These are phyloP conservation scores for Lontra canadensis DNA, from an alignment of 2,113 vertebrate species.

Conservation along the genomic window DNA sequence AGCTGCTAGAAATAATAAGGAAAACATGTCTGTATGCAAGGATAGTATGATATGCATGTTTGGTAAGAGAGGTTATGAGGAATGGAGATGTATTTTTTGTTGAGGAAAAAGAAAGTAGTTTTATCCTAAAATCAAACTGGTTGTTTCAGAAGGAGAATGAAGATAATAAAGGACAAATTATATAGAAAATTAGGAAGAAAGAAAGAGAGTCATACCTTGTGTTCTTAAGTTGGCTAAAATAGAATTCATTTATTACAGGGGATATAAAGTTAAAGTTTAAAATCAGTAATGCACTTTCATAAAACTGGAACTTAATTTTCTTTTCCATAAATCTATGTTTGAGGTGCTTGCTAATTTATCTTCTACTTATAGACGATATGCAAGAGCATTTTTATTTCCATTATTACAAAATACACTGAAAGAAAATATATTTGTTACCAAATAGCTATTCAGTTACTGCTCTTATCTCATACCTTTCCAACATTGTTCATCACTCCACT, in stretches of 20 bases:
- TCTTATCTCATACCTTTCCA: slow-evolving; percentile 79
- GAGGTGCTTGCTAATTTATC: background rate
- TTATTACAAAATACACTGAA: slow-evolving; percentile 8
- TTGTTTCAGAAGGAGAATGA: background rate
- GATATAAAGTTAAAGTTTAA: background rate
- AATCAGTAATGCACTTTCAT: background rate
- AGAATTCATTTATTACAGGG: background rate
- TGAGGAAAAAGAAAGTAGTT: background rate
- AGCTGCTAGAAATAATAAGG: background rate
- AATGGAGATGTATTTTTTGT: background rate
- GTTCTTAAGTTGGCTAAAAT: background rate
- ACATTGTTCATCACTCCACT: slow-evolving; percentile 82
- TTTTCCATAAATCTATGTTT: slow-evolving; percentile 6
- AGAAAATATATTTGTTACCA: slow-evolving; percentile 11
- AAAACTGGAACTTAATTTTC: background rate
- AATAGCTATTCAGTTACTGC: background rate
- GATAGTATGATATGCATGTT: background rate
- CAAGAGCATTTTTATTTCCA: background rate
- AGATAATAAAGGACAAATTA: background rate
- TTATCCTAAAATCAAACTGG: background rate
- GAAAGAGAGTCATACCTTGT: background rate
- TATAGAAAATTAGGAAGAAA: background rate
- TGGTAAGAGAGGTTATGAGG: background rate
- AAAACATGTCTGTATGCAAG: background rate
- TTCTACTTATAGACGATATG: background rate